Evolutionary conservation across 1,140 invertebrate species (phyloP).

Genomic region (Calosoma granatense): DNA sequence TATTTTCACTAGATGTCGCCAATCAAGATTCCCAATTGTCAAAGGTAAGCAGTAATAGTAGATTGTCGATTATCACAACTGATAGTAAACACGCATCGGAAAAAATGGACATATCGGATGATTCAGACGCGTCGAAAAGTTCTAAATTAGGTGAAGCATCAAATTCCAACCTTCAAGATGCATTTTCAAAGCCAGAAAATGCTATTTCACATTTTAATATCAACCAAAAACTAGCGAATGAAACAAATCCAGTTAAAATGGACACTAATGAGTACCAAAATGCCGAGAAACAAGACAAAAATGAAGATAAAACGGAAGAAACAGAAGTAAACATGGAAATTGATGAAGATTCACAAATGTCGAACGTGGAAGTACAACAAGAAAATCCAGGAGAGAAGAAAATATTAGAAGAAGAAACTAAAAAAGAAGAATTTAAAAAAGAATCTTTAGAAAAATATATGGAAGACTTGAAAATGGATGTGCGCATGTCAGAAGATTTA

Average conservation of each 20-base stretch:
- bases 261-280: background rate
- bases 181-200: background rate
- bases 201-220: background rate
- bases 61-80: conserved; percentile 42
- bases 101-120: conserved; percentile 31
- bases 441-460: no score
- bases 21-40: conserved; percentile 47
- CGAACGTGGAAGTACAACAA: conserved; percentile 11
- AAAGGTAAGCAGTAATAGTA: conserved; percentile 48
- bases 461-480: no score
- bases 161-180: conserved; percentile 16
- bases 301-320: background rate
- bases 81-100: conserved; percentile 25
- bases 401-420: background rate
- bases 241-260: background rate
- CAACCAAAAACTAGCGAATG: conserved; percentile 8
- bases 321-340: background rate
- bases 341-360: conserved; percentile 9
- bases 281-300: background rate
- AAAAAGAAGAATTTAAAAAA: background rate
- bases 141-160: conserved; percentile 6
- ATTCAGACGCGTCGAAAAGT: conserved; percentile 8
- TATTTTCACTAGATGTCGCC: conserved; percentile 30
- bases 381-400: conserved; percentile 13
- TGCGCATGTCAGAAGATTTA: no score